Evolutionary conservation across 1,140 invertebrate genomes (phyloP).

Genomic region (Drosophila kurseongensis): DNA sequence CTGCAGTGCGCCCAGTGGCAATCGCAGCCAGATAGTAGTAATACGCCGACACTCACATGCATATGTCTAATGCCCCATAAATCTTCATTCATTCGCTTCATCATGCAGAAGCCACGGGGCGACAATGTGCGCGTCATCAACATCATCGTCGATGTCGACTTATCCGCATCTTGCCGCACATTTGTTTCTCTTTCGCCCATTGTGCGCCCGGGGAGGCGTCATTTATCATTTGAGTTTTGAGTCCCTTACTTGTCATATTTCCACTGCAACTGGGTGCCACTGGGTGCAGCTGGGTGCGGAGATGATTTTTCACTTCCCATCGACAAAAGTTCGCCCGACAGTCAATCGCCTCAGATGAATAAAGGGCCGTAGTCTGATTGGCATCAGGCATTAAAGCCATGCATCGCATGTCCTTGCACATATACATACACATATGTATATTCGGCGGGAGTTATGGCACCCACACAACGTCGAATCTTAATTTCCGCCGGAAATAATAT

Average conservation of each 20-base stretch:
- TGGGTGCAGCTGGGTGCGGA: neutral
- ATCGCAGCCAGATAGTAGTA: neutral
- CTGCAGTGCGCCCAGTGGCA: neutral
- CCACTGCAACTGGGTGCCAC: constrained; percentile 26
- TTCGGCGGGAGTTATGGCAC: neutral
- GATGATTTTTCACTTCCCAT: constrained; percentile 75
- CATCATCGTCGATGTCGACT: constrained; percentile 48
- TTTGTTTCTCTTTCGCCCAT: constrained; percentile 68
- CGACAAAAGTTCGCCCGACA: constrained; percentile 53
- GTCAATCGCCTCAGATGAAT: constrained; percentile 46
- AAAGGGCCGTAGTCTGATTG: constrained; percentile 13
- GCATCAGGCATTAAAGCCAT: constrained; percentile 31
- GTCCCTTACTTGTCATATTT: constrained; percentile 69
- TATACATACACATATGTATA: neutral
- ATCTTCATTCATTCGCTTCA: constrained; percentile 72
- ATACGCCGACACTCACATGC: constrained; percentile 7
- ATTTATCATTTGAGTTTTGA: constrained; percentile 71
- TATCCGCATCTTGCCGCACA: constrained; percentile 47
- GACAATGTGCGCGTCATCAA: constrained; percentile 53
- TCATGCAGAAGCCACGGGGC: constrained; percentile 41
- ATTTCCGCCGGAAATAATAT: constrained; percentile 60
- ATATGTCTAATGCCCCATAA: constrained; percentile 73
- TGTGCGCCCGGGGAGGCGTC: constrained; percentile 66
- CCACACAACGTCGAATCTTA: constrained; percentile 24
- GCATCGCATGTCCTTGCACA: neutral